Conservation (phyloP, 2,888 invertebrate genomes). For the Thalpophila matura region DNA sequence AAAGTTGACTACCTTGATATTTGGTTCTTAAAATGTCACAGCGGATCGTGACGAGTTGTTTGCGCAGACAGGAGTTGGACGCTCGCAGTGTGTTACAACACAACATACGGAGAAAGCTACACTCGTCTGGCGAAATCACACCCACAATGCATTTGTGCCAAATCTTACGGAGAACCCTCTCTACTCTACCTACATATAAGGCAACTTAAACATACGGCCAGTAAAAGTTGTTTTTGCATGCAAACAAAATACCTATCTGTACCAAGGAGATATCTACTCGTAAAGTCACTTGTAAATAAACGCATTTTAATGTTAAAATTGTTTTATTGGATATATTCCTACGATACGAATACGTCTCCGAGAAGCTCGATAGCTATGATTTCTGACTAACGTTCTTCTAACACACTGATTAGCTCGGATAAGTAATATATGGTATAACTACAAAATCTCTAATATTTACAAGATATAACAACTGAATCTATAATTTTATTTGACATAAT, state of each 20-base stretch:
- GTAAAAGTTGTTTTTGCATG: constrained; percentile 83
- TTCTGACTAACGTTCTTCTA: background rate
- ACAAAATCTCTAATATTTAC: no score
- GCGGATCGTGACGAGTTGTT: constrained; percentile 52
- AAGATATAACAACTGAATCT: no score
- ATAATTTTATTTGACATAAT: no score
- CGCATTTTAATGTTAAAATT: background rate
- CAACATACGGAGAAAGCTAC: constrained; percentile 86
- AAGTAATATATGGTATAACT: no score
- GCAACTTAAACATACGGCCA: constrained; percentile 72
- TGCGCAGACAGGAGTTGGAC: constrained; percentile 58
- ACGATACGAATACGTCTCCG: background rate
- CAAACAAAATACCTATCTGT: constrained; percentile 60
- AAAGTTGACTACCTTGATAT: constrained; percentile 85
- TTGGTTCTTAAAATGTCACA: constrained; percentile 81
- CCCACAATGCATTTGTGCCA: constrained; percentile 87
- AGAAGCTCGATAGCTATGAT: background rate
- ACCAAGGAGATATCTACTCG: constrained; percentile 63
- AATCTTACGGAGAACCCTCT: constrained; percentile 81
- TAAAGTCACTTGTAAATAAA: constrained; percentile 7
- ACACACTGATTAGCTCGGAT: background rate
- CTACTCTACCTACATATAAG: constrained; percentile 72
- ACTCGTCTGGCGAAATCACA: constrained; percentile 87
- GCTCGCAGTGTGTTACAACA: constrained; percentile 76
- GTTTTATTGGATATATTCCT: background rate